Evolutionary conservation across 2,113 vertebrate genomes (phyloP).

Genomic region (Anthoscopus minutus): DNA sequence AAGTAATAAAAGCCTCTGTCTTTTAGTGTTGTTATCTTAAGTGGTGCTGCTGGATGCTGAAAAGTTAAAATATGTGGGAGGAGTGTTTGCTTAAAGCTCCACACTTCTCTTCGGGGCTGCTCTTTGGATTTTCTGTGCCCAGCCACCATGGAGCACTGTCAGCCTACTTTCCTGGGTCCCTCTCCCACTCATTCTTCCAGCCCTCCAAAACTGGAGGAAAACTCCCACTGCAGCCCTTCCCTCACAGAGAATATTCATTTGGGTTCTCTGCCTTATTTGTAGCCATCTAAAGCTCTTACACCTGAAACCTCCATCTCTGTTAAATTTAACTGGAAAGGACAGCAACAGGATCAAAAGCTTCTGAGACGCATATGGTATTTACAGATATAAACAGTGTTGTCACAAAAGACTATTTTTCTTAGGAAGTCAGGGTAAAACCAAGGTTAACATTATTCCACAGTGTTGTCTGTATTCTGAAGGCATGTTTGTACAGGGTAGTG

Average conservation of each 20-base stretch:
- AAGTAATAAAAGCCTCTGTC: background rate
- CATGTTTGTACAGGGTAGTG: background rate
- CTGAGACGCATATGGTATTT: background rate
- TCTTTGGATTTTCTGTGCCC: fast-evolving
- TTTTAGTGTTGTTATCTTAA: background rate
- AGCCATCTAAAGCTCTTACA: background rate
- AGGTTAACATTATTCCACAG: background rate
- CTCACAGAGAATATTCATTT: background rate
- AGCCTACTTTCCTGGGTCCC: background rate
- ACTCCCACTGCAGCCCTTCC: background rate
- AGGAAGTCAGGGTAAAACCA: background rate
- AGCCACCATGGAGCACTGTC: fast-evolving
- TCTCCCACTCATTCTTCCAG: background rate
- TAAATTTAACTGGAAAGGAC: background rate
- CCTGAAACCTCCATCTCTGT: background rate
- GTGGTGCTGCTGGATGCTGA: background rate
- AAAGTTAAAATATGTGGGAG: background rate
- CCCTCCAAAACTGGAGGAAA: background rate
- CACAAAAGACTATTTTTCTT: background rate
- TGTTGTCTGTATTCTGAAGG: background rate
- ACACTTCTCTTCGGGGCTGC: background rate
- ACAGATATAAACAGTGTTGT: background rate
- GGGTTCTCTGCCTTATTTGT: background rate
- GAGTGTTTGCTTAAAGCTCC: background rate
- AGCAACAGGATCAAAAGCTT: background rate